Conservation (phyloP, 2,797 vertebrate species). For the Muscicapa comitata region DNA sequence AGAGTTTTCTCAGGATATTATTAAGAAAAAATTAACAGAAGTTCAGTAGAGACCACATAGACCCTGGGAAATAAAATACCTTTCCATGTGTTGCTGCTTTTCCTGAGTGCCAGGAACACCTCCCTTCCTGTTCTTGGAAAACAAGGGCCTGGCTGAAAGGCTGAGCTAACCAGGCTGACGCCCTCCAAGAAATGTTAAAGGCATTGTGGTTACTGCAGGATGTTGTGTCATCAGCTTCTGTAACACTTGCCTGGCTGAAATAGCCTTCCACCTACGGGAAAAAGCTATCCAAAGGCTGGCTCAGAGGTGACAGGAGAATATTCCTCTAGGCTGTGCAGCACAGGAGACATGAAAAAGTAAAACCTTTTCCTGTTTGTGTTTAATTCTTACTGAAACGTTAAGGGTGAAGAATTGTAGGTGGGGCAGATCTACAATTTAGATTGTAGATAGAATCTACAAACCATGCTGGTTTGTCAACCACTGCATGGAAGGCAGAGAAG, state of each 20-base stretch:
- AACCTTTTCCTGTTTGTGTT: fast-evolving
- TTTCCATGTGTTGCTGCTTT: background rate
- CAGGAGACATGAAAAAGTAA: background rate
- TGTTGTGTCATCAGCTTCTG: background rate
- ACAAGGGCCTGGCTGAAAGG: background rate
- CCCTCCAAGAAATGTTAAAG: background rate
- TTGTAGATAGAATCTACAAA: no score
- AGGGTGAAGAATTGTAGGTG: background rate
- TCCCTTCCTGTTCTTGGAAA: slow-evolving; percentile 62
- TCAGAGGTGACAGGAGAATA: background rate
- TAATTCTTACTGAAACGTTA: background rate
- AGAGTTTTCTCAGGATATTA: background rate
- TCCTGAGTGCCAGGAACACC: background rate
- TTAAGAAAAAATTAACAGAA: background rate
- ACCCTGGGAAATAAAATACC: background rate
- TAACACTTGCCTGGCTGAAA: background rate
- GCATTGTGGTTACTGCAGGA: background rate
- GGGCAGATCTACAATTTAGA: no score
- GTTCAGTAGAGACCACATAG: fast-evolving
- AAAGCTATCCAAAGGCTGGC: background rate
- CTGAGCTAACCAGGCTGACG: background rate
- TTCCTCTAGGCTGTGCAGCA: background rate
- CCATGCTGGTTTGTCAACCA: background rate
- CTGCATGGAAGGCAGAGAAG: background rate
- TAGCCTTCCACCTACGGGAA: background rate